Base-by-base conservation (phyloP, 1,140 invertebrate species). In the Lordiphosa collinella region DNA sequence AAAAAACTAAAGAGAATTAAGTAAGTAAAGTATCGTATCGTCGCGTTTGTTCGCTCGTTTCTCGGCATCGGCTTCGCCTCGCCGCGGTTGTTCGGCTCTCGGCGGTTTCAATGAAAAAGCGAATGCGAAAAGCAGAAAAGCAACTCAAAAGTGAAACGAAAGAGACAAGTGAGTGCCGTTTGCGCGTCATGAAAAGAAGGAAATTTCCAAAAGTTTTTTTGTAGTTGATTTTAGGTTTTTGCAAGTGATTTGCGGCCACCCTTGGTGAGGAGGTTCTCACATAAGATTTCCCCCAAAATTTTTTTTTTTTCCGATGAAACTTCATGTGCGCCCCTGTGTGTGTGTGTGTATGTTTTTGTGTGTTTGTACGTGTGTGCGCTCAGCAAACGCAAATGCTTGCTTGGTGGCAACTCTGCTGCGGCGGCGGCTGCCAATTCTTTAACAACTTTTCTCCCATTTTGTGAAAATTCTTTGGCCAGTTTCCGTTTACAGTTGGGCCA, bases 1-100 rank as follows among this genome's bases (percentile, higher is more conserved):
- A 29, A 29, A 29, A 66, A 44, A 58, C 55, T 62, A 71, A 75
- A 75, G 72, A 78, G 73, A 76, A 76, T 76, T 78, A 76, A 76
- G 73, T 76, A 76, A 78, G 73, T 76, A 76, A 60, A 49, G 47
- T 43, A 54, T 59, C 25, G 25, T 50, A 34, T 69, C 61, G 62
- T 65, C 61, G 66, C 53, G 53, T 44, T 40, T 64, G 51, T 68
- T 16, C n/a, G 22, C 32, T 11, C 18, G 18, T 22, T 48, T 31
- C 37, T 44, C 32, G 32, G 36, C 35, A 32, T 59, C 52, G 51
- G 52, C 38, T 59, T 29, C 37, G 14, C 41, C 55, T 43, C 36
- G 58, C 35, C 53, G 57, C 54, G 12, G 37, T 31, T 44, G 14
- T 44, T 40, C 35, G 49, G 47, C 47, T 36, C 22, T 43, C 38